Base-by-base conservation (phyloP, 2,888 invertebrate species). In the Eustalomyia histrio region DNA sequence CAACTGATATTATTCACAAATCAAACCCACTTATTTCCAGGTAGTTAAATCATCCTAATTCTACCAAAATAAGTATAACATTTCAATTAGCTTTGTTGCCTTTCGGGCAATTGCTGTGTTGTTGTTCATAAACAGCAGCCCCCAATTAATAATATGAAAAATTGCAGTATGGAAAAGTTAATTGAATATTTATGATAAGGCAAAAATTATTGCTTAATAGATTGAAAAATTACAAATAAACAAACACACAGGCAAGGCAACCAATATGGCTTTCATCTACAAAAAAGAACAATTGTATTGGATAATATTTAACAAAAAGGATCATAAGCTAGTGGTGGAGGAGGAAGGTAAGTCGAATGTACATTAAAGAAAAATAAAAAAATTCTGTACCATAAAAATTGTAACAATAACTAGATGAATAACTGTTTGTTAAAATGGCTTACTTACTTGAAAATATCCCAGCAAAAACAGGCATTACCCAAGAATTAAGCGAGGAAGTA, bases 71-170 rank as follows among this genome's bases (percentile, higher is more conserved):
- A 47, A 47, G 12, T 47, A 24, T 47, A 39, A 50, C 50, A 69
- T 60, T 69, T 69, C 69, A 69, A 72, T 53, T 53, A 72, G 39
- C 12, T 61, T 63, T 72, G 55, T 53, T 24, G 53, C 43, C 50
- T 53, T 72, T 24, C 53, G 61, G 33, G 39, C 61, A 33, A 72
- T 72, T 61, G 12, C 21, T 29, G 29, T 7, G 3, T 29, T 29
- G 7, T 29, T 29, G 29, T 24, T 69, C 69, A 60, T 60, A n/a
- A 69, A 60, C 58, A 68, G 12, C 17, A 64, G 29, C 50, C 17
- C 17, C 50, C 39, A 39, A 63, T 63, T 61, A 72, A 63, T 53
- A 43, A 61, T 21, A 63, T 72, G 53, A 64, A 64, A 73, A 63
- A 64, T 72, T 14, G 63, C 47, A 33, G 2, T 52, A 39, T 52